Percentiles rank a stretch among this genome's conserved stretches.
phyloP scores from a whole-genome alignment of 1,140 invertebrate species.

The Augochlora pura region DNA sequence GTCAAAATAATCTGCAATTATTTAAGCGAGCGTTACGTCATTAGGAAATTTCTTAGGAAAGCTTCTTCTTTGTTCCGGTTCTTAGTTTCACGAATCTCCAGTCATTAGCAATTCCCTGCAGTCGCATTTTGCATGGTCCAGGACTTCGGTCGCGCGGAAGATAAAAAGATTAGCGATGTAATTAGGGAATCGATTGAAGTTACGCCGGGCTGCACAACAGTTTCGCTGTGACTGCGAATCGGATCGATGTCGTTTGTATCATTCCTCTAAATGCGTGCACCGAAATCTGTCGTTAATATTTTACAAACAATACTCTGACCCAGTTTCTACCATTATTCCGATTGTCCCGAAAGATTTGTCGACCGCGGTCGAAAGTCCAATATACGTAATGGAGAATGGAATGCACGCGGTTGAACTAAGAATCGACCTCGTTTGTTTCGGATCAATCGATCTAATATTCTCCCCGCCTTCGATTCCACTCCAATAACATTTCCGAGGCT shows the following conservation, averaged over 20 bases:
- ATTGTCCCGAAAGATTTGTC: slow-evolving; percentile 36
- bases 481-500: neutral
- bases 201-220: neutral
- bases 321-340: slow-evolving; percentile 5
- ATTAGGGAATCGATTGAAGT: neutral
- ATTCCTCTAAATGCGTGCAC: neutral
- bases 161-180: too few relatives aligned
- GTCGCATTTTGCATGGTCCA: neutral
- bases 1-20: too few relatives aligned
- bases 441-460: slow-evolving; percentile 34
- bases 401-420: slow-evolving; percentile 27
- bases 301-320: too few relatives aligned
- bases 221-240: neutral
- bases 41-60: too few relatives aligned
- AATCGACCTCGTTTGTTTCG: slow-evolving; percentile 33
- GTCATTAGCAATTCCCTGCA: too few relatives aligned
- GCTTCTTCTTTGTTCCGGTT: too few relatives aligned
- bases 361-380: slow-evolving; percentile 37
- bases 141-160: too few relatives aligned
- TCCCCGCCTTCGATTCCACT: neutral
- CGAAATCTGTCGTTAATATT: neutral
- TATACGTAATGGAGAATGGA: slow-evolving; percentile 49
- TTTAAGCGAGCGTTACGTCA: too few relatives aligned
- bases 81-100: too few relatives aligned
- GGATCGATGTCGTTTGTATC: neutral